A percentile compares a stretch with the other conserved stretches of the same genome.
Conservation (phyloP, 2,797 vertebrate species). For the Lepidocolaptes lacrymiger region DNA sequence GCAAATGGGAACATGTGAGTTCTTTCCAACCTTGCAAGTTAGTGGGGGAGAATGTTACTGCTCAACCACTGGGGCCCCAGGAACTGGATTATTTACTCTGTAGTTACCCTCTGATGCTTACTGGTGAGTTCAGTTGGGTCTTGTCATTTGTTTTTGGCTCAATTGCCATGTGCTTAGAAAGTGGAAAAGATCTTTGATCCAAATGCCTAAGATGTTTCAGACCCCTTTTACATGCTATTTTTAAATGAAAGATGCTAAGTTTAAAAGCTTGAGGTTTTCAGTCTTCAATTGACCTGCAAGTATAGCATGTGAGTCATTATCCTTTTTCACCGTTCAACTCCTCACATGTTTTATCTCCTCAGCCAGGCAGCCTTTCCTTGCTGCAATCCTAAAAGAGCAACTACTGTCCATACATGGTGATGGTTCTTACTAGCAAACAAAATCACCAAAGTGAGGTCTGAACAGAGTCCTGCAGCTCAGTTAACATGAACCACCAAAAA, state of each 20-base stretch:
- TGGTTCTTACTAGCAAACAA: not conserved
- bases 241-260: not conserved
- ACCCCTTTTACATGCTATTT: not conserved
- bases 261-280: not conserved
- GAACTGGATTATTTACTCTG: not conserved
- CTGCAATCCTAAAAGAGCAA: not conserved
- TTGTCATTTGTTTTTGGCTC: not conserved
- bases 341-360: not conserved
- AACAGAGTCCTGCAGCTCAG: not conserved
- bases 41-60: not conserved
- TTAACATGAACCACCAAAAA: not conserved
- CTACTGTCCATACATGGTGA: not conserved
- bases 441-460: not conserved
- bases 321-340: not conserved
- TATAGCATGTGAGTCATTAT: not conserved
- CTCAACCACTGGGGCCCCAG: not conserved
- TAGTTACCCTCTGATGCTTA: not conserved
- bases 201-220: not conserved
- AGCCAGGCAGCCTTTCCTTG: not conserved
- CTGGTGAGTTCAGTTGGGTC: not conserved
- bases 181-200: not conserved
- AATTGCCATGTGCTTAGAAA: not conserved
- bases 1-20: constrained; percentile 97
- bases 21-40: not conserved
- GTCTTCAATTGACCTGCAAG: not conserved